Base-by-base conservation (phyloP, 2,797 vertebrate genomes). In the Columba guinea region DNA sequence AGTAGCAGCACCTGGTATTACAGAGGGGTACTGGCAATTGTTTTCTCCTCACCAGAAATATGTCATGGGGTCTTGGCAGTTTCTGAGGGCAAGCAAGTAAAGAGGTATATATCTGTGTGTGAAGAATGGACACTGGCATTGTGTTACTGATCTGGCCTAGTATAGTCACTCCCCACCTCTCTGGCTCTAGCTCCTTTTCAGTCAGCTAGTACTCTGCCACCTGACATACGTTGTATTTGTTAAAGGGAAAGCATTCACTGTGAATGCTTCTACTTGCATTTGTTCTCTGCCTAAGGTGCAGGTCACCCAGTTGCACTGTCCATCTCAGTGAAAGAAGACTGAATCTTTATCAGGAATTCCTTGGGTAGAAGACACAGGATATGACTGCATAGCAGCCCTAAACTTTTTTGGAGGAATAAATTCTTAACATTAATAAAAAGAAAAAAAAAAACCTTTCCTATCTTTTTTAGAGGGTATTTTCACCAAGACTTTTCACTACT, bases 171-270 rank as follows among this genome's bases (percentile, higher is more conserved):
- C 23, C 24, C 39, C 8, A 4, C 68, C 62, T 46, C 44, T 46
- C 44, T 20, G 44, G 44, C 44, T 46, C 19, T 5, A 7, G 63
- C 44, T 52, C 16, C 32, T 49, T 20, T 35, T 11, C 32, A 32
- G 35, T 7, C 10, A 1, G 35, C 2, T 1, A 37, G 67, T 26
- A 3, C 52, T 59, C 34, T 49, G 78, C 48, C 2, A 1, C 63
- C 2, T 1, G 49, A 9, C 32, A 41, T 37, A 9, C 2, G 0
- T 2, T 2, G 6, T 12, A 3, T 30, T 41, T n/a, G 46, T 27
- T n/a, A 15, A 14, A 24, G 53, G 48, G 28, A 46, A 18, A 46
- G 35, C 34, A 23, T 28, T 48, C 4, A 3, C 28, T 9, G 1
- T 5, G 22, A 46, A 22, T 7, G 32, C 24, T 37, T 14, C 24